These are phyloP conservation scores for Coryphaenoides rupestris DNA, from an alignment of 2,113 vertebrate genomes.

Conservation along the genomic window DNA sequence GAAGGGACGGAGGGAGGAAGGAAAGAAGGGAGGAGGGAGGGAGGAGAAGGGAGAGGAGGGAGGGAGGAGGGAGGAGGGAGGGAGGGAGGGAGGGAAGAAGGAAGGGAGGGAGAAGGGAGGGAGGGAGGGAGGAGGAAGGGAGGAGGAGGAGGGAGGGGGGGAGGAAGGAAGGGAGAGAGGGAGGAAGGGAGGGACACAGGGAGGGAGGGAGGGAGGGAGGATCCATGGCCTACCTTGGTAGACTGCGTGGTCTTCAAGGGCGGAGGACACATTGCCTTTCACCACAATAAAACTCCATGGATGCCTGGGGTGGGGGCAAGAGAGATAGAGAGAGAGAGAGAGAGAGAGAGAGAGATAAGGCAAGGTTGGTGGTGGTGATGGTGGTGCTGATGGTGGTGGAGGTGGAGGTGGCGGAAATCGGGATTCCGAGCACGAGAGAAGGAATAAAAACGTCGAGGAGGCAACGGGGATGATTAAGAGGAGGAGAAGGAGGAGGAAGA, in stretches of 20 bases:
- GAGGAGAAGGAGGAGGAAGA: background rate
- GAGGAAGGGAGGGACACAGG: no score
- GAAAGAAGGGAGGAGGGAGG: no score
- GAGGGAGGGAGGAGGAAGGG: no score
- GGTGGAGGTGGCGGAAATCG: background rate
- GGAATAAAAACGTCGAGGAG: background rate
- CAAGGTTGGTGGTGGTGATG: background rate
- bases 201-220: no score
- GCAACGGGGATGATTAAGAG: background rate
- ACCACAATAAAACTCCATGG: slow-evolving; percentile 91
- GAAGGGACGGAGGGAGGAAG: no score
- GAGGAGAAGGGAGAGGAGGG: no score
- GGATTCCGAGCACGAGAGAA: background rate
- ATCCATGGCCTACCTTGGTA: slow-evolving; percentile 82
- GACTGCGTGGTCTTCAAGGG: slow-evolving; percentile 85
- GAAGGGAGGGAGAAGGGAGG: no score
- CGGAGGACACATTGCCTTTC: slow-evolving; percentile 81
- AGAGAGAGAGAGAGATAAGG: background rate
- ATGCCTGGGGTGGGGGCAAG: slow-evolving; percentile 69
- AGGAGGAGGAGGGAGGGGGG: no score
- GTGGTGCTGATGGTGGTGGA: background rate
- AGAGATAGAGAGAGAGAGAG: slow-evolving; percentile 6
- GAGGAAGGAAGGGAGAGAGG: no score
- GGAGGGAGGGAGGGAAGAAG: no score
- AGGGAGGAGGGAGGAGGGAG: no score